These are phyloP conservation scores for Hylaea fasciaria DNA, from an alignment of 2,888 invertebrate genomes.

Conservation along the genomic window DNA sequence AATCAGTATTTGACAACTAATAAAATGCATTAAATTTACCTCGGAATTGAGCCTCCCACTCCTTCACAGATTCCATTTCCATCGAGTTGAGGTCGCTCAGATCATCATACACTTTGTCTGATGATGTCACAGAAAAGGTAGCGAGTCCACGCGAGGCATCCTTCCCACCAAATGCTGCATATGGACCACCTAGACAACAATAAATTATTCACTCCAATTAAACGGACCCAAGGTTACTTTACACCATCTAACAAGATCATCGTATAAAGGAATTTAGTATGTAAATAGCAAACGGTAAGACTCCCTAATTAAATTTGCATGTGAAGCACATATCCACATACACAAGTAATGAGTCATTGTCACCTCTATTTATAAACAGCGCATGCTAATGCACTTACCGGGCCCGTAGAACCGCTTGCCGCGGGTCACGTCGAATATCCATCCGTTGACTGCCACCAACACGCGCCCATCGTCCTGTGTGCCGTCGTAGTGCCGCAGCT, in stretches of 20 bases:
- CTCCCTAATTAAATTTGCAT: slow-evolving; percentile 35
- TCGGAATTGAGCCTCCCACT: slow-evolving; percentile 99
- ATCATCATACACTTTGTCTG: slow-evolving; percentile 96
- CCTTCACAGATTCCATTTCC: slow-evolving; percentile 97
- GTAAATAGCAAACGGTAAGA: slow-evolving; percentile 8
- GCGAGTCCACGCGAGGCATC: slow-evolving; percentile 98
- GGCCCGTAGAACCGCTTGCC: slow-evolving; percentile 97
- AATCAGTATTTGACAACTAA: too few species aligned
- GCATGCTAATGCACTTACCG: slow-evolving; percentile 85
- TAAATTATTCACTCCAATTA: neutral
- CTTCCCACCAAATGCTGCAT: slow-evolving; percentile 96
- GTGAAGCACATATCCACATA: slow-evolving; percentile 49
- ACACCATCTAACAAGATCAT: neutral
- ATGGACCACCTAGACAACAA: slow-evolving; percentile 91
- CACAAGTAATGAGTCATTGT: slow-evolving; percentile 54
- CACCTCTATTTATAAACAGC: slow-evolving; percentile 72
- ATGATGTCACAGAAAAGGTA: slow-evolving; percentile 93
- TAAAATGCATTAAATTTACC: slow-evolving; percentile 81
- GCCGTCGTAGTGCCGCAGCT: slow-evolving; percentile 94
- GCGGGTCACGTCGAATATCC: slow-evolving; percentile 96
- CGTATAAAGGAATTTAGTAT: neutral
- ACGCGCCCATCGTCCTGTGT: slow-evolving; percentile 94
- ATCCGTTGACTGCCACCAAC: slow-evolving; percentile 96
- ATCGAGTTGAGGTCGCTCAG: slow-evolving; percentile 95
- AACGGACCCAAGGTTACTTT: neutral